phyloP scores from a whole-genome alignment of 2,797 vertebrate genomes.

The Centroberyx gerrardi region DNA sequence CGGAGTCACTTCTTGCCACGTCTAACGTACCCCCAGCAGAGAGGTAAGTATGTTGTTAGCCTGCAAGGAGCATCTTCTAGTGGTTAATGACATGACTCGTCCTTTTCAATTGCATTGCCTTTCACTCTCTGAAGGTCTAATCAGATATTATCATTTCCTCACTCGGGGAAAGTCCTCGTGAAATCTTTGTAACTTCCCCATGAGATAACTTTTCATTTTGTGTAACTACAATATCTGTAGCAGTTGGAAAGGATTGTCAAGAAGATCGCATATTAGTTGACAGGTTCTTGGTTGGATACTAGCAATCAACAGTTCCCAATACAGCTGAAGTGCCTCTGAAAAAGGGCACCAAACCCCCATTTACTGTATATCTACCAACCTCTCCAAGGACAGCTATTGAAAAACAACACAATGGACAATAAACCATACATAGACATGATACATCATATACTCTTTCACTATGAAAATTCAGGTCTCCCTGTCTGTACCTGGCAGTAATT shows the following conservation, averaged over 20 bases:
- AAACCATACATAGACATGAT: constrained; percentile 14
- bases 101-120: constrained; percentile 36
- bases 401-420: background rate
- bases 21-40: constrained; percentile 66
- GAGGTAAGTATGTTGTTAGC: constrained; percentile 79
- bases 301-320: constrained; percentile 30
- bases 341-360: background rate
- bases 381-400: background rate
- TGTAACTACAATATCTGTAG: constrained; percentile 29
- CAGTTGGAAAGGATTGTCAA: constrained; percentile 46
- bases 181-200: constrained; percentile 27
- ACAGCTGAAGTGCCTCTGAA: constrained; percentile 27
- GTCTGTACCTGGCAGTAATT: constrained; percentile 19
- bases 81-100: constrained; percentile 62
- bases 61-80: constrained; percentile 41
- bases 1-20: constrained; percentile 86
- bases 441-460: constrained; percentile 8
- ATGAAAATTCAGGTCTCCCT: constrained; percentile 10
- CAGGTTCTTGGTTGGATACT: constrained; percentile 16
- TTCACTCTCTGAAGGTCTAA: constrained; percentile 49
- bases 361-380: constrained; percentile 2
- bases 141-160: constrained; percentile 20
- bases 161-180: constrained; percentile 23
- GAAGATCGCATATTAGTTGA: constrained; percentile 34
- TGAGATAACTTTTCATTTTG: constrained; percentile 34